These are phyloP conservation scores for Condylura cristata DNA, from an alignment of 2,113 vertebrate genomes.

Conservation along the genomic window DNA sequence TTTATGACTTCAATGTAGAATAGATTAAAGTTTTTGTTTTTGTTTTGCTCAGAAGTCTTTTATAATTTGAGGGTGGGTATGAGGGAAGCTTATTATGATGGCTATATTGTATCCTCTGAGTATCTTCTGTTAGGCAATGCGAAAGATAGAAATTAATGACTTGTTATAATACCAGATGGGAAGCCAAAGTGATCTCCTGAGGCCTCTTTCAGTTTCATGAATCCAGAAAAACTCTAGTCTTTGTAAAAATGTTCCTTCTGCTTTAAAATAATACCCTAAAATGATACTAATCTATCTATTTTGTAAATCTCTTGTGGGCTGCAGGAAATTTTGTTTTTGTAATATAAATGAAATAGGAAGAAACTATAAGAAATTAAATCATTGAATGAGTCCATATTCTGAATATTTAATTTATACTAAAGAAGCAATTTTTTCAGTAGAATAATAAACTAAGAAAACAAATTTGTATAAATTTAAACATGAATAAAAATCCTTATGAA, in stretches of 20 bases:
- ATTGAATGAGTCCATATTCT: neutral
- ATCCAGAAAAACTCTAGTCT: constrained; percentile 44
- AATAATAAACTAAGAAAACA: constrained; percentile 40
- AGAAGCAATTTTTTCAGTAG: neutral
- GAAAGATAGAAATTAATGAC: neutral
- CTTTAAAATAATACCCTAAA: constrained; percentile 61
- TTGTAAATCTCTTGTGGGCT: constrained; percentile 32
- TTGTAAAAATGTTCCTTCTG: constrained; percentile 48
- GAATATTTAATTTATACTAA: constrained; percentile 56
- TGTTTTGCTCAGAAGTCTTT: neutral
- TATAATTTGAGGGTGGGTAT: neutral
- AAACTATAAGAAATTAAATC: constrained; percentile 52
- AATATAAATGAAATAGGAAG: constrained; percentile 52
- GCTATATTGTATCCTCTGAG: neutral
- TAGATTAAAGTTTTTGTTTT: neutral
- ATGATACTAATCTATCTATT: constrained; percentile 19
- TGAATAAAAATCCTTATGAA: neutral
- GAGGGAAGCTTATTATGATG: neutral
- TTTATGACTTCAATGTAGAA: neutral
- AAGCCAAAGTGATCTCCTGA: neutral
- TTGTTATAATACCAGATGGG: neutral
- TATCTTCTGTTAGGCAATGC: neutral
- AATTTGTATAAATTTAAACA: constrained; percentile 15
- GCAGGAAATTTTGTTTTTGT: constrained; percentile 38
- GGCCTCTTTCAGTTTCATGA: constrained; percentile 22